phyloP scores from a whole-genome alignment of 2,797 vertebrate species.

The Pampus argenteus region DNA sequence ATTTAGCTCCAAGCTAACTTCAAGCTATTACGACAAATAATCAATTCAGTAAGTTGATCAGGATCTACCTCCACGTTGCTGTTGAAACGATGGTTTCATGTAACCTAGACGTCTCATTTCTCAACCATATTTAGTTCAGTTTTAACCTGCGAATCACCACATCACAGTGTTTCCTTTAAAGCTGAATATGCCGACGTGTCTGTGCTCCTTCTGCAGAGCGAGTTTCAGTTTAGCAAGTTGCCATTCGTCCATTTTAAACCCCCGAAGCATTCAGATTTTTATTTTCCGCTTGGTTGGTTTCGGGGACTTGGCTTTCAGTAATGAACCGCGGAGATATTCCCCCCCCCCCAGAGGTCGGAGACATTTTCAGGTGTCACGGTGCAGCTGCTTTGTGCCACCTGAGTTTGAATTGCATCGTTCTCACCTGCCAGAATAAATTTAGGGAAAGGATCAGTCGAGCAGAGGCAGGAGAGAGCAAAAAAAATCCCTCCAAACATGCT shows the following conservation, averaged over 20 bases:
- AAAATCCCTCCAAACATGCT: background rate
- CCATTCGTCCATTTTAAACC: slow-evolving; percentile 3
- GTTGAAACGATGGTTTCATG: background rate
- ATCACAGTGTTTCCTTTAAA: background rate
- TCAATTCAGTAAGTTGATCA: background rate
- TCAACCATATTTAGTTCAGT: no score
- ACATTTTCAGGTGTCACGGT: slow-evolving; percentile 46
- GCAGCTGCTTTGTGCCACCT: slow-evolving; percentile 26
- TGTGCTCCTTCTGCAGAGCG: background rate
- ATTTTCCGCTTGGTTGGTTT: slow-evolving; percentile 42
- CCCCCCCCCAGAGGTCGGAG: slow-evolving; percentile 18
- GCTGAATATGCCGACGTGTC: background rate
- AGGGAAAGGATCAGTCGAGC: slow-evolving; percentile 7
- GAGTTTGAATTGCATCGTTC: slow-evolving; percentile 42
- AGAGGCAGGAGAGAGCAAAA: background rate
- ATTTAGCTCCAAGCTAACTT: no score
- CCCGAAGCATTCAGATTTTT: slow-evolving; percentile 11
- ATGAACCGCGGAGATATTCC: slow-evolving; percentile 32
- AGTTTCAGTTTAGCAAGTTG: background rate
- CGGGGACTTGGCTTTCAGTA: slow-evolving; percentile 21
- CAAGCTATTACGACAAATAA: no score
- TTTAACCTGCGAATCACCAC: background rate
- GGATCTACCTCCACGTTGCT: no score
- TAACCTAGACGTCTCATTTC: no score
- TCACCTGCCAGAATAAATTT: slow-evolving; percentile 30